Conservation (phyloP, 2,113 vertebrate species). For the Procavia capensis region DNA sequence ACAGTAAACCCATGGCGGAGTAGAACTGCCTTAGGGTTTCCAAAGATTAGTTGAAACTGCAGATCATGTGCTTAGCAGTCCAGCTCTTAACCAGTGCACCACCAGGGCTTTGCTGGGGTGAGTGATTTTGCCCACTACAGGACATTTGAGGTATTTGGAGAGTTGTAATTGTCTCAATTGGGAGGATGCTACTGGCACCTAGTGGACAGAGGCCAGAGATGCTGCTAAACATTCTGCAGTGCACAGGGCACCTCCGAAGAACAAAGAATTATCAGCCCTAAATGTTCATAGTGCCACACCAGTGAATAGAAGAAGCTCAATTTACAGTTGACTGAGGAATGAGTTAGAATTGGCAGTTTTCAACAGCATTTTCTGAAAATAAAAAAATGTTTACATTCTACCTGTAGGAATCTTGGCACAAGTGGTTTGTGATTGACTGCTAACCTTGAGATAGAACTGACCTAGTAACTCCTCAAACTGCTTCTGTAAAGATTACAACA, state of each 20-base stretch:
- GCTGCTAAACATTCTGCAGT: background rate
- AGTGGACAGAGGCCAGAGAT: background rate
- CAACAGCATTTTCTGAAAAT: no score
- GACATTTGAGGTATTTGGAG: background rate
- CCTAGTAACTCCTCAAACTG: no score
- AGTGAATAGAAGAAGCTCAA: background rate
- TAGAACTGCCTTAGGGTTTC: no score
- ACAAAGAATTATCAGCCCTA: background rate
- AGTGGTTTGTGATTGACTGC: no score
- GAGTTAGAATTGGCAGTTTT: conserved; percentile 37
- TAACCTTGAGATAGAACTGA: no score
- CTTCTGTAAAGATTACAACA: no score
- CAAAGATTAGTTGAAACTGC: no score
- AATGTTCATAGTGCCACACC: background rate
- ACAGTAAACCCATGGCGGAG: no score
- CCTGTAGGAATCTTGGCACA: background rate
- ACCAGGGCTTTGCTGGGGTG: no score
- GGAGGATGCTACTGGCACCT: background rate
- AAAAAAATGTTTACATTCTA: background rate
- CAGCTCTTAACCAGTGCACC: no score
- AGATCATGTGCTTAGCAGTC: no score
- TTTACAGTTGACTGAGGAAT: background rate
- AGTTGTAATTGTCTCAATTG: background rate
- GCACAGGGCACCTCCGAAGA: no score
- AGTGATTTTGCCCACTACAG: background rate